Percentiles rank a stretch among this genome's conserved stretches.
Evolutionary conservation across 2,888 invertebrate species (phyloP).

Genomic region (Meghimatium bilineatum): DNA sequence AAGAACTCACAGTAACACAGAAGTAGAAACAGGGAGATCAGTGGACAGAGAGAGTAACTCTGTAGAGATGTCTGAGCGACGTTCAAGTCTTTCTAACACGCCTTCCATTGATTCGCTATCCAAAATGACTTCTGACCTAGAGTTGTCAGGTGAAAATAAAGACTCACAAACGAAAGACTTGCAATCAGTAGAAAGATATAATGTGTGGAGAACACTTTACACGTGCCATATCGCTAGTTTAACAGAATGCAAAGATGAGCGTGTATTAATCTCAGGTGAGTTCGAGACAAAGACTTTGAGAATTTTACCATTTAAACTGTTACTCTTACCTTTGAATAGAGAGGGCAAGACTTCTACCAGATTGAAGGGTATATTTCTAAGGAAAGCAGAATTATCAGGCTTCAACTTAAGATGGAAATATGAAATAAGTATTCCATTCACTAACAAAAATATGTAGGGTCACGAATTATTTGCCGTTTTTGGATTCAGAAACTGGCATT

Average conservation of each 20-base stretch:
- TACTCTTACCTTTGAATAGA: slow-evolving; percentile 21
- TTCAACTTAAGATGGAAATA: slow-evolving; percentile 35
- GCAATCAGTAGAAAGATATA: not conserved
- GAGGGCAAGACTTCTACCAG: not conserved
- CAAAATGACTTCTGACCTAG: not conserved
- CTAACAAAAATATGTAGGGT: too few relatives aligned
- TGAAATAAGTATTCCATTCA: not conserved
- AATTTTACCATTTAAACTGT: slow-evolving; percentile 12
- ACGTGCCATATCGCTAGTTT: not conserved
- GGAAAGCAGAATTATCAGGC: not conserved
- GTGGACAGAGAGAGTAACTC: not conserved
- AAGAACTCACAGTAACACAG: too few relatives aligned
- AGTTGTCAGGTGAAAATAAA: not conserved
- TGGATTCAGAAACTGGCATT: too few relatives aligned
- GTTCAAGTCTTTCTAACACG: not conserved
- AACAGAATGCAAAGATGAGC: slow-evolving; percentile 16
- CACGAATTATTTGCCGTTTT: too few relatives aligned
- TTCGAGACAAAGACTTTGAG: not conserved
- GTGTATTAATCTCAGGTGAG: slow-evolving; percentile 2
- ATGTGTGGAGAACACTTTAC: not conserved
- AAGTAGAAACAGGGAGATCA: not conserved
- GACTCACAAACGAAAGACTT: not conserved
- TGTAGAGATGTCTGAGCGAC: too few relatives aligned
- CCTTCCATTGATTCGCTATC: not conserved
- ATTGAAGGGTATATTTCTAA: slow-evolving; percentile 18